These are phyloP conservation scores for Macrotrachela quadricornifera DNA, from an alignment of 1,140 invertebrate genomes.

Conservation along the genomic window DNA sequence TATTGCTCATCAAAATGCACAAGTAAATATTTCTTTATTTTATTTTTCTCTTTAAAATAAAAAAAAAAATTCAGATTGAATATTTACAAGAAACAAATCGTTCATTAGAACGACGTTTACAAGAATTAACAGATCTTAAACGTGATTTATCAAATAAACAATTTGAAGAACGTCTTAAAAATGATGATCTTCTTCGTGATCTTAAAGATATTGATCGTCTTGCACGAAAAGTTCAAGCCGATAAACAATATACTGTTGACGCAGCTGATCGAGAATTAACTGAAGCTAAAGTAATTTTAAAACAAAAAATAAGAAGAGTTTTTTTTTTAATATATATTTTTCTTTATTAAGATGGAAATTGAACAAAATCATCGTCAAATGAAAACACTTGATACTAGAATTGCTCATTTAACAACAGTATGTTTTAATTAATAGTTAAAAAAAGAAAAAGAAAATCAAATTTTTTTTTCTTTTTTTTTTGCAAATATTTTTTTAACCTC, in stretches of 20 bases:
- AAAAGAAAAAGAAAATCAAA: no score
- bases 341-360: neutral
- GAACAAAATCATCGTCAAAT: no score
- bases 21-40: conserved; percentile 14
- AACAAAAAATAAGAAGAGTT: neutral
- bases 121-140: conserved; percentile 11
- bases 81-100: conserved; percentile 26
- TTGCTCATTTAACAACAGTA: no score
- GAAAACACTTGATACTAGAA: no score
- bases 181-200: conserved; percentile 17
- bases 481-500: no score
- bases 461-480: no score
- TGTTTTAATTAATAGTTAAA: no score
- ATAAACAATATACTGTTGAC: conserved; percentile 17
- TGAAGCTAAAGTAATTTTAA: conserved; percentile 20
- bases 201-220: conserved; percentile 20
- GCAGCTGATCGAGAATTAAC: conserved; percentile 20
- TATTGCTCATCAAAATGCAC: conserved; percentile 29
- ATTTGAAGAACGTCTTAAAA: conserved; percentile 1
- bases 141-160: conserved; percentile 10
- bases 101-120: conserved; percentile 20
- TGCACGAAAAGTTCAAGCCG: conserved; percentile 19
- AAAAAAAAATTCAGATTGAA: conserved; percentile 28
- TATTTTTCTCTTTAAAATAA: neutral
- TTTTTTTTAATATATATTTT: neutral